These are phyloP conservation scores for Acanthoscelides obtectus DNA, from an alignment of 2,888 invertebrate genomes.

Conservation along the genomic window DNA sequence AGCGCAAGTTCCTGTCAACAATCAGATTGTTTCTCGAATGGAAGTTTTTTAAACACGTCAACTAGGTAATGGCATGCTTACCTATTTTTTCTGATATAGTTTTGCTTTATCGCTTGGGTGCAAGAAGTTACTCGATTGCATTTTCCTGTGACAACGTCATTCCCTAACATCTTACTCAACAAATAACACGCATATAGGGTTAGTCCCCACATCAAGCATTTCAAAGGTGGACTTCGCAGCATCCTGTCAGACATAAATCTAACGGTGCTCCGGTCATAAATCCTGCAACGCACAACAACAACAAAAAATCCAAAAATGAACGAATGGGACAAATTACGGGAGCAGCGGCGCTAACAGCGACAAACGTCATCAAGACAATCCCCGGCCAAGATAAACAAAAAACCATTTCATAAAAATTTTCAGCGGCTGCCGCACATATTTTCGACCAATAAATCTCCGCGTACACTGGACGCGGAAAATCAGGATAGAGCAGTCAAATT, in stretches of 20 bases:
- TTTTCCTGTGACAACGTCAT: too few relatives aligned
- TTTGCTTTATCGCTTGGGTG: too few relatives aligned
- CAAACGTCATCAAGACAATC: background rate
- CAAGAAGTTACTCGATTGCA: too few relatives aligned
- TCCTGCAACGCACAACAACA: background rate
- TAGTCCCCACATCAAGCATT: background rate
- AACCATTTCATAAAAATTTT: constrained; percentile 17
- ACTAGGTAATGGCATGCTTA: too few relatives aligned
- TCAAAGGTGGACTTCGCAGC: background rate
- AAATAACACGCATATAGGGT: too few relatives aligned
- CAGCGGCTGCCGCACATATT: constrained; percentile 6
- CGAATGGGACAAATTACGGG: background rate
- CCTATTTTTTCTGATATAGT: too few relatives aligned
- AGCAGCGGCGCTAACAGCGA: background rate
- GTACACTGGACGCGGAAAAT: background rate
- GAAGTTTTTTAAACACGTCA: too few relatives aligned
- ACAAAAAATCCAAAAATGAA: background rate
- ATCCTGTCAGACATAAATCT: background rate
- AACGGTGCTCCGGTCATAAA: background rate
- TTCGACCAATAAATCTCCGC: constrained; percentile 4
- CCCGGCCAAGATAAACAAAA: constrained; percentile 6
- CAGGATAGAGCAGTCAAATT: background rate
- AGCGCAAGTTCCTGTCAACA: too few relatives aligned
- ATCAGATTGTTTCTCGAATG: too few relatives aligned
- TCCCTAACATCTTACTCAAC: too few relatives aligned